Evolutionary conservation across 2,888 invertebrate genomes (phyloP).

Genomic region (Cephus nigrinus): DNA sequence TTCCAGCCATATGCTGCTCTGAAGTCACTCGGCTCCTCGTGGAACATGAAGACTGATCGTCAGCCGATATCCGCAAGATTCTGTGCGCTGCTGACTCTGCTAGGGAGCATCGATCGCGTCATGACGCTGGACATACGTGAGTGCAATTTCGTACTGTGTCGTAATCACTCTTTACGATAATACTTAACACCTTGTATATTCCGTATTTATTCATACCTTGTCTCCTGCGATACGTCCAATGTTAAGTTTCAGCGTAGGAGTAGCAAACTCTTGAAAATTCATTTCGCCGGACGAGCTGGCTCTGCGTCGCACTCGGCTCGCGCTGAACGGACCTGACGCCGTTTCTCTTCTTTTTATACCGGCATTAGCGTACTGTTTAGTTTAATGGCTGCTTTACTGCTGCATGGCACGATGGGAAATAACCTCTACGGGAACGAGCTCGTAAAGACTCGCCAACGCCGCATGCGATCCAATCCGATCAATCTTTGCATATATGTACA

Average conservation of each 20-base stretch:
- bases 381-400: background rate
- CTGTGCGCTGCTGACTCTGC: slow-evolving; percentile 47
- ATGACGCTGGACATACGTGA: slow-evolving; percentile 57
- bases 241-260: background rate
- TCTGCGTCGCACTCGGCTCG: background rate
- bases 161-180: background rate
- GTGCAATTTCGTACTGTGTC: slow-evolving; percentile 27
- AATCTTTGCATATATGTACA: background rate
- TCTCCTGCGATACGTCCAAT: background rate
- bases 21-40: background rate
- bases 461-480: background rate
- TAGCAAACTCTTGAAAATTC: background rate
- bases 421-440: background rate
- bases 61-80: slow-evolving; percentile 51
- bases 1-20: background rate
- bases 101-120: slow-evolving; percentile 46
- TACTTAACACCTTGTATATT: background rate
- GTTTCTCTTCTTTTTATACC: background rate
- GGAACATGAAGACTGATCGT: slow-evolving; percentile 60
- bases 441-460: background rate
- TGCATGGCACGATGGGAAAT: background rate
- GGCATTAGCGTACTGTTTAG: background rate
- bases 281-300: background rate
- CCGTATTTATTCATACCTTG: background rate
- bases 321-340: background rate